Conservation (phyloP, 2,888 invertebrate genomes). For the Drosophila macrospina region DNA sequence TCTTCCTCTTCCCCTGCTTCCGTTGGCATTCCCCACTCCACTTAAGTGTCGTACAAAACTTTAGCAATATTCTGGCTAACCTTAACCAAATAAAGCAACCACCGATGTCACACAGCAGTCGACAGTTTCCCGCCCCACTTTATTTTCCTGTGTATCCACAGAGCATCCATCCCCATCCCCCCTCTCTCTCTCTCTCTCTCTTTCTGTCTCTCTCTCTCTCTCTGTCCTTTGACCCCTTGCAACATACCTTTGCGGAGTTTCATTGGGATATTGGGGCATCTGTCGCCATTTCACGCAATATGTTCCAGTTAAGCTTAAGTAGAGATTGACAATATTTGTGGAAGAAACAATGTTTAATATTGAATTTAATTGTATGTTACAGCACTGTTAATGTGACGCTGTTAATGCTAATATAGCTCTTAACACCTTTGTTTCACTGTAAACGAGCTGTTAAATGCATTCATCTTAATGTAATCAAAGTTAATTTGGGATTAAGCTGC, state of each 20-base stretch:
- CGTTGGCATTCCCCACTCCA: neutral
- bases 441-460: constrained; percentile 23
- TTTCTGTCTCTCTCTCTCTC: neutral
- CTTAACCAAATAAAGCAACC: constrained; percentile 65
- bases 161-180: constrained; percentile 15
- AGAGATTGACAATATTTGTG: neutral
- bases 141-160: constrained; percentile 15
- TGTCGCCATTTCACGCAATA: constrained; percentile 61
- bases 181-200: neutral
- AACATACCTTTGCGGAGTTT: constrained; percentile 22
- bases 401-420: constrained; percentile 36
- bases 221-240: neutral
- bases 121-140: neutral
- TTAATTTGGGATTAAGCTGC: constrained; percentile 1
- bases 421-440: constrained; percentile 27
- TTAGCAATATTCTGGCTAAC: constrained; percentile 63
- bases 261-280: constrained; percentile 51
- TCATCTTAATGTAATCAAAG: constrained; percentile 6
- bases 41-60: constrained; percentile 39
- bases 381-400: constrained; percentile 44
- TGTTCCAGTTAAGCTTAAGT: constrained; percentile 22
- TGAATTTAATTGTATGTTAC: constrained; percentile 31
- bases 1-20: neutral
- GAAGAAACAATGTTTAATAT: constrained; percentile 14
- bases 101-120: constrained; percentile 48